These are phyloP conservation scores for Anaspis maculata DNA, from an alignment of 2,888 invertebrate genomes.

Conservation along the genomic window DNA sequence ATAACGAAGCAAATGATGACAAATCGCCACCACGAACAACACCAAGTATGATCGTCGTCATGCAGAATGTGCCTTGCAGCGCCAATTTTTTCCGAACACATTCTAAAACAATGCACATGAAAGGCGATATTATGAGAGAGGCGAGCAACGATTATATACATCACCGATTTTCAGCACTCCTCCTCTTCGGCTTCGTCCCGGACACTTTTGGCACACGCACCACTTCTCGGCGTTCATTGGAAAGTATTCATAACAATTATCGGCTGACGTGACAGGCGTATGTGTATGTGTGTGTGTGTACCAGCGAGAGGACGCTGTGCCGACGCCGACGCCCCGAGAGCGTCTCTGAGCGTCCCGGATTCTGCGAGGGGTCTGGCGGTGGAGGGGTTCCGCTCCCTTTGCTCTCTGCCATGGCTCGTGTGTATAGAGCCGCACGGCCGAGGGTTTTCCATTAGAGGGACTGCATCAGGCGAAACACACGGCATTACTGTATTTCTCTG, in stretches of 20 bases:
- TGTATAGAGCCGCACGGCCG: too few species aligned
- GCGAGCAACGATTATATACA: too few species aligned
- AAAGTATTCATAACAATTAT: slow-evolving; percentile 30
- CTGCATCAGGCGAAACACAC: slow-evolving; percentile 19
- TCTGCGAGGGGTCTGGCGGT: slow-evolving; percentile 31
- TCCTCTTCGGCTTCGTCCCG: too few species aligned
- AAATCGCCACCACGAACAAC: slow-evolving; percentile 30
- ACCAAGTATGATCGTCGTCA: slow-evolving; percentile 27
- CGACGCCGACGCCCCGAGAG: slow-evolving; percentile 41
- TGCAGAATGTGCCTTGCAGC: slow-evolving; percentile 28
- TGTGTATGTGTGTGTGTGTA: too few species aligned
- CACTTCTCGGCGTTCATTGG: slow-evolving; percentile 5
- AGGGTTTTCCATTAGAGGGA: slow-evolving; percentile 30
- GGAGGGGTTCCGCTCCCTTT: slow-evolving; percentile 28
- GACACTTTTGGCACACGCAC: too few species aligned
- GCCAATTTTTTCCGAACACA: not conserved
- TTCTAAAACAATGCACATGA: too few species aligned
- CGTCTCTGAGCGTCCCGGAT: slow-evolving; percentile 38
- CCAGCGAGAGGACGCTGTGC: slow-evolving; percentile 32
- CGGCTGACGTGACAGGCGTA: slow-evolving; percentile 33
- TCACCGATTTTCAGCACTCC: too few species aligned
- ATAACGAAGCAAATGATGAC: slow-evolving; percentile 34
- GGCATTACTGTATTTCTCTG: slow-evolving; percentile 29
- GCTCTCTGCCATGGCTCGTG: slow-evolving; percentile 30
- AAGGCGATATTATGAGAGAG: too few species aligned